Base-by-base conservation (phyloP, 2,888 invertebrate species). In the Mylabris sibirica region DNA sequence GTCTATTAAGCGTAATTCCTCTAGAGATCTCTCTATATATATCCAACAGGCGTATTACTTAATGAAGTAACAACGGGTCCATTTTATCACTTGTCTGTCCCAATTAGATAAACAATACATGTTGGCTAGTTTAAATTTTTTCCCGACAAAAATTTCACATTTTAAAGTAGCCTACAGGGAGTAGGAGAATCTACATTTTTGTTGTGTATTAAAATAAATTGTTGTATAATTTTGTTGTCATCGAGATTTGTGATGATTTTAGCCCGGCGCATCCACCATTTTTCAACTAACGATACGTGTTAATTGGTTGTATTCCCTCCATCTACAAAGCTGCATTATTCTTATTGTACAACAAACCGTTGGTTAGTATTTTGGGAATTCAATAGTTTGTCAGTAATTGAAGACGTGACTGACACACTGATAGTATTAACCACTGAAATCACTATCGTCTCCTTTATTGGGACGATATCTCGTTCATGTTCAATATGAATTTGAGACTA, bases 381-480 rank as follows among this genome's bases (percentile, higher is more conserved):
- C 72, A 73, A 72, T 74, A 69, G 70, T 70, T 70, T 69, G 74
- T 70, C 72, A 67, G 72, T 74, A 74, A 74, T 73, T 73, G 72
- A 70, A 73, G 72, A 74, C 74, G 74, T 74, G 74, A 74, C 74
- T 71, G 71, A 70, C 71, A 74, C 70, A 64, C 66, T 71, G 72
- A 74, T 74, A 68, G 63, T 67, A 59, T 62, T 71, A 71, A 70
- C 72, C 69, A 67, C 71, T 67, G 66, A 69, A 69, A 63, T 35
- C n/a, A 44, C 6, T 60, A 8, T 30, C 30, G 30, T 60, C 53
- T 63, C 66, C 57, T 60, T 69, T 63, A 66, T 63, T 61, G 62
- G 67, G 62, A 67, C 70, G 63, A 26, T 65, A 68, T 61, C 64
- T 62, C 53, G 60, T 44, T 60, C 64, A 63, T 69, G 60, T 64